Percentiles rank a stretch among this genome's conserved stretches.
phyloP scores from a whole-genome alignment of 2,888 invertebrate genomes.

The Allophyes oxyacanthae region DNA sequence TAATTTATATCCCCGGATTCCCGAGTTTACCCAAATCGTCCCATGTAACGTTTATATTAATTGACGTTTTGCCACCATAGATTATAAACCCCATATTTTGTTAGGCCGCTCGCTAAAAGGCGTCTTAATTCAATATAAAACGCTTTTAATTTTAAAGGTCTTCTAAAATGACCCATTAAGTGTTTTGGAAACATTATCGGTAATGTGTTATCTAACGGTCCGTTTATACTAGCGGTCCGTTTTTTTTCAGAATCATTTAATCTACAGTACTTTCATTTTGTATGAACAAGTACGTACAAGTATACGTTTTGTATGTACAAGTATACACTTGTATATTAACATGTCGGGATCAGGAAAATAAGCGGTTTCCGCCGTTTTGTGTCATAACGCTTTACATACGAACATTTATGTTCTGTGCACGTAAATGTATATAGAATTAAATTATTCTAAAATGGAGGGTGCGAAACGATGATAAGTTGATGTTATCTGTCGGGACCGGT shows the following conservation, averaged over 20 bases:
- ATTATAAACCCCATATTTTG: conserved; percentile 20
- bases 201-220: conserved; percentile 39
- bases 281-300: not conserved
- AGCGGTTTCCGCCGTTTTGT: too few species aligned
- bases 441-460: too few species aligned
- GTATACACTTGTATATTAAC: too few species aligned
- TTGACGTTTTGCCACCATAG: conserved; percentile 17
- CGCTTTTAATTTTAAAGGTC: conserved; percentile 34
- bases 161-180: conserved; percentile 31
- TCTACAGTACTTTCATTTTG: conserved; percentile 24
- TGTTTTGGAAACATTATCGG: conserved; percentile 42
- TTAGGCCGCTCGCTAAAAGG: conserved; percentile 37
- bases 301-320: too few species aligned
- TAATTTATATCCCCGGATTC: not conserved
- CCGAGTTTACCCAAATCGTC: conserved; percentile 10
- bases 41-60: conserved; percentile 3
- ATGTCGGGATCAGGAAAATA: too few species aligned
- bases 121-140: conserved; percentile 44
- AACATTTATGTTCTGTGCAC: too few species aligned
- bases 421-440: too few species aligned
- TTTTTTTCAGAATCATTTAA: conserved; percentile 30
- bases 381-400: too few species aligned
- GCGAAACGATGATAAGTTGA: too few species aligned
- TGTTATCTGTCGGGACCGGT: too few species aligned
- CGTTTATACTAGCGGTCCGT: conserved; percentile 19